These are phyloP conservation scores for Epizoanthus fatuus DNA, from an alignment of 92 coral and sea anemone genomes.

Conservation along the genomic window DNA sequence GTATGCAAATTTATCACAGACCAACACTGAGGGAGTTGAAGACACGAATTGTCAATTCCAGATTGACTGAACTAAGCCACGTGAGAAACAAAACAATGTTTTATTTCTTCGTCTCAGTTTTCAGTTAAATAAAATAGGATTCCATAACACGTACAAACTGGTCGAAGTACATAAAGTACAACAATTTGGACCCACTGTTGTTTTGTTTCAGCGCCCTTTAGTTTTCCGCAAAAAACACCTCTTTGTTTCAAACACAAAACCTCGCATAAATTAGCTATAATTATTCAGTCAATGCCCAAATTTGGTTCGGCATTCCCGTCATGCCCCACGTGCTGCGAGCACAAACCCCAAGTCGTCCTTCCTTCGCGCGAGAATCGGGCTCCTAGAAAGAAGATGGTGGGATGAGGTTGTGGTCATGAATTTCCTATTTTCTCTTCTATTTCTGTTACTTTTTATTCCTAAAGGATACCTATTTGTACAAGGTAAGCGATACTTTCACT, in stretches of 20 bases:
- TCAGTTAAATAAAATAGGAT: background rate
- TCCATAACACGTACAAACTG: too few relatives aligned
- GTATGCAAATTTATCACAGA: too few relatives aligned
- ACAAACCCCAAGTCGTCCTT: background rate
- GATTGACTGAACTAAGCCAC: background rate
- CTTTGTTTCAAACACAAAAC: too few relatives aligned
- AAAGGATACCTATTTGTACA: slow-evolving; percentile 35
- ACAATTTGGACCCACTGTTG: too few relatives aligned
- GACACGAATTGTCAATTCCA: too few relatives aligned
- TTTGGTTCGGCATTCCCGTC: slow-evolving; percentile 30
- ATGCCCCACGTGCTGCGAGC: slow-evolving; percentile 43
- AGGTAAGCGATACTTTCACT: slow-evolving; percentile 25
- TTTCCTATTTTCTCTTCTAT: slow-evolving; percentile 39
- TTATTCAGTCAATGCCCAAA: slow-evolving; percentile 13
- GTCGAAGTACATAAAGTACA: too few relatives aligned
- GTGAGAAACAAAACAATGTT: slow-evolving; percentile 3
- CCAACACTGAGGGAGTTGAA: background rate
- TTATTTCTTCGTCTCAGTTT: background rate
- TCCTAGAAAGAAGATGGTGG: slow-evolving; percentile 35
- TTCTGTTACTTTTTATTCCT: slow-evolving; percentile 32
- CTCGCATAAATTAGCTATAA: too few relatives aligned
- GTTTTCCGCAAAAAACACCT: too few relatives aligned
- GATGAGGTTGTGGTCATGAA: slow-evolving; percentile 55
- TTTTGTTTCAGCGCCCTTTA: too few relatives aligned
- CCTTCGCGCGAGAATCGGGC: slow-evolving; percentile 35